Evolutionary conservation across 2,113 vertebrate genomes (phyloP).

Genomic region (Elephas maximus): DNA sequence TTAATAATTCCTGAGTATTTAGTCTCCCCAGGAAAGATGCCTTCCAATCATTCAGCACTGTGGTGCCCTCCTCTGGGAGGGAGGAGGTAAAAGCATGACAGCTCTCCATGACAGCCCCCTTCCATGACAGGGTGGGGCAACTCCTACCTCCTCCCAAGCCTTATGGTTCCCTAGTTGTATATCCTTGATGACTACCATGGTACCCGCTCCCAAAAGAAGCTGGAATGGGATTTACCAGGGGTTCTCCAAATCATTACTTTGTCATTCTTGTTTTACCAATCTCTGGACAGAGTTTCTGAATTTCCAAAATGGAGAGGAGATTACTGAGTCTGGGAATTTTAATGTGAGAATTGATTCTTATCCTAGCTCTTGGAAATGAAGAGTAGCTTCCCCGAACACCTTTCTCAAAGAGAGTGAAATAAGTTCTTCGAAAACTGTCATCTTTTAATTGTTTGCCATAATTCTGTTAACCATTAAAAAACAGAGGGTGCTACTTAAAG

Average conservation of each 20-base stretch:
- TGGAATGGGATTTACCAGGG: neutral
- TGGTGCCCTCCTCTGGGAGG: neutral
- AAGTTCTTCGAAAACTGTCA: slow-evolving; percentile 51
- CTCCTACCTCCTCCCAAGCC: neutral
- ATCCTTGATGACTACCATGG: neutral
- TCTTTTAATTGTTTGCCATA: slow-evolving; percentile 33
- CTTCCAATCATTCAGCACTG: neutral
- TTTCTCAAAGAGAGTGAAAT: slow-evolving; percentile 47
- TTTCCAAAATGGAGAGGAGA: neutral
- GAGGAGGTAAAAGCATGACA: neutral
- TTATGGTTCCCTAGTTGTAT: neutral
- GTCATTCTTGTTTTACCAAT: neutral
- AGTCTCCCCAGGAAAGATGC: neutral
- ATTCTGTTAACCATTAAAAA: slow-evolving; percentile 47
- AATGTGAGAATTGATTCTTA: neutral
- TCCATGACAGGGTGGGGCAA: neutral
- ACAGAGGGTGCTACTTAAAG: neutral
- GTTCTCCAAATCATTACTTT: neutral
- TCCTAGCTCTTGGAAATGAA: neutral
- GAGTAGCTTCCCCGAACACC: neutral
- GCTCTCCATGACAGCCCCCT: neutral
- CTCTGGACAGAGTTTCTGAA: neutral
- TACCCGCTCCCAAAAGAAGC: neutral
- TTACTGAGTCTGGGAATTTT: neutral
- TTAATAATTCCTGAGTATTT: neutral